phyloP scores from a whole-genome alignment of 1,140 invertebrate species.

The Gryllus bimaculatus region DNA sequence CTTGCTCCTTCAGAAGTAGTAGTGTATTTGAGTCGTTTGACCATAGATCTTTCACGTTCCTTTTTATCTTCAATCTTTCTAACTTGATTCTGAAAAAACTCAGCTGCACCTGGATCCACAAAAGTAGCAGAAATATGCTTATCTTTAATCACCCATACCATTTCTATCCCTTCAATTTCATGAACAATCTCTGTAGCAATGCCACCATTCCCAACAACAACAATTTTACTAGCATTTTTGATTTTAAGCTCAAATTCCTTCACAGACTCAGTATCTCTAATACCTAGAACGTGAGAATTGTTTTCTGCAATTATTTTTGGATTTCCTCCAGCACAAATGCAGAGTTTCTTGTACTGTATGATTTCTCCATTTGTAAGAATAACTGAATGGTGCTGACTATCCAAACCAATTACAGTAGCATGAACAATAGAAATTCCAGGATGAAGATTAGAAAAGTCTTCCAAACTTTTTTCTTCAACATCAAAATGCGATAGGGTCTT shows the following conservation, averaged over 20 bases:
- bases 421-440: conserved; percentile 54
- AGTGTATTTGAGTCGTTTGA: conserved; percentile 61
- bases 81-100: conserved; percentile 68
- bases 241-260: conserved; percentile 65
- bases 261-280: conserved; percentile 93
- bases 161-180: conserved; percentile 71
- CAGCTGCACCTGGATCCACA: conserved; percentile 88
- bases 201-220: conserved; percentile 92
- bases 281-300: conserved; percentile 66
- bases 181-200: conserved; percentile 94
- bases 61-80: conserved; percentile 30
- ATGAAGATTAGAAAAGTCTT: conserved; percentile 44
- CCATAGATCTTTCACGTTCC: conserved; percentile 27
- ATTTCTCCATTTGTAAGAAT: conserved; percentile 35
- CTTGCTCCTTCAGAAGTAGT: conserved; percentile 33
- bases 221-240: conserved; percentile 52
- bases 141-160: conserved; percentile 92
- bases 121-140: conserved; percentile 86
- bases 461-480: conserved; percentile 62
- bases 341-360: conserved; percentile 72
- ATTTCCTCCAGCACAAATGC: conserved; percentile 79
- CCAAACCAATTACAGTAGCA: conserved; percentile 42
- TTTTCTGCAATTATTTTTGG: conserved; percentile 65
- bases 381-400: conserved; percentile 44
- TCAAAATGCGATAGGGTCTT: conserved; percentile 76